Conservation (phyloP, 2,113 vertebrate genomes). For the Trematocara stigmaticum region DNA sequence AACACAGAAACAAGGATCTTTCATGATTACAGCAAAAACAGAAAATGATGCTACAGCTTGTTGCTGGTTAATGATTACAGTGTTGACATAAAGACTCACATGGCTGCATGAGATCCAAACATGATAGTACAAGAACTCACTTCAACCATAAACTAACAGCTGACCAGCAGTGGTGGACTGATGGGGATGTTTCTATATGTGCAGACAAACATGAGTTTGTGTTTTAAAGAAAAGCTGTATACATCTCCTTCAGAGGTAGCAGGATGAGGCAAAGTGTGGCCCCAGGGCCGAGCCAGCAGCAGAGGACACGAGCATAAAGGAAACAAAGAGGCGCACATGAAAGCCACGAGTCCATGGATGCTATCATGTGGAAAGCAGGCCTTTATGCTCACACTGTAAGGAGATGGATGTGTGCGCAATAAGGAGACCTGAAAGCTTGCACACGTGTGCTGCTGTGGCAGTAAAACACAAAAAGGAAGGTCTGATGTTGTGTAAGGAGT, state of each 20-base stretch:
- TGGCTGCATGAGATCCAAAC: not conserved
- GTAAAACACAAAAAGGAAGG: not conserved
- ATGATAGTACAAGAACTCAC: not conserved
- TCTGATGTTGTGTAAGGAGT: not conserved
- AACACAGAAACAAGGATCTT: not conserved
- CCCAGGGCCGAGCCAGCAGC: not conserved
- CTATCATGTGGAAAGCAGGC: constrained; percentile 21
- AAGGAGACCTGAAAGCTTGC: not conserved
- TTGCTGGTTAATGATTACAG: not conserved
- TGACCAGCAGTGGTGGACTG: not conserved
- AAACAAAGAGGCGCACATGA: not conserved
- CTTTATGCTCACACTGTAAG: constrained; percentile 19
- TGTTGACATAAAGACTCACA: not conserved
- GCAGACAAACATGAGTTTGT: not conserved
- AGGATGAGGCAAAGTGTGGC: constrained; percentile 19
- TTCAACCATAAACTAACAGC: not conserved
- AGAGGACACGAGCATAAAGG: constrained; percentile 16
- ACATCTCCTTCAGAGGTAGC: not conserved
- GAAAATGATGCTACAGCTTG: not conserved
- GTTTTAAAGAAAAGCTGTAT: not conserved
- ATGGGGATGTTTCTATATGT: not conserved
- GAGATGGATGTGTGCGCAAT: constrained; percentile 19
- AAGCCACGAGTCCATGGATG: not conserved
- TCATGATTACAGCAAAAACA: not conserved
- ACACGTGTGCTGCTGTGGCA: not conserved